Conservation (phyloP, 2,888 invertebrate genomes). For the Petrophora chlorosata region DNA sequence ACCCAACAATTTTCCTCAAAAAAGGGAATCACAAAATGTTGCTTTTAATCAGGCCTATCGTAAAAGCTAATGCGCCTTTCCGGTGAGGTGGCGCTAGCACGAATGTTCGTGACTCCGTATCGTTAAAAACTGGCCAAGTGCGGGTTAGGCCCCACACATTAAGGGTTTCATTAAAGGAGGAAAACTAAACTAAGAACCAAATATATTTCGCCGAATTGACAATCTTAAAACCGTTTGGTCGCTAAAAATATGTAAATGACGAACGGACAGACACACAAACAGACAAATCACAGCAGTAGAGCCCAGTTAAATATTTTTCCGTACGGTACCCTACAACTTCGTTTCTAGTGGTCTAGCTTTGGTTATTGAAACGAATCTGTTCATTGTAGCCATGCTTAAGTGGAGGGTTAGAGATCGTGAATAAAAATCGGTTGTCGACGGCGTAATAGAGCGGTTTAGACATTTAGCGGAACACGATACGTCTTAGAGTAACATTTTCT, state of each 20-base stretch:
- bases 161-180: too few relatives aligned
- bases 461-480: not conserved
- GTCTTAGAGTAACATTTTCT: not conserved
- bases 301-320: too few relatives aligned
- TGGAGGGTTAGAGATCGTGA: slow-evolving; percentile 9
- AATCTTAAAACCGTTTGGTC: too few relatives aligned
- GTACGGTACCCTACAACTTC: too few relatives aligned
- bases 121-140: slow-evolving; percentile 37
- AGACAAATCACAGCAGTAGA: too few relatives aligned
- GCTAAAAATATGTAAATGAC: too few relatives aligned
- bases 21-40: slow-evolving; percentile 32
- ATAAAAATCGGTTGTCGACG: slow-evolving; percentile 3
- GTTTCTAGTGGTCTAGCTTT: slow-evolving; percentile 20
- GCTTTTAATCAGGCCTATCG: slow-evolving; percentile 36
- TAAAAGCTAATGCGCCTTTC: slow-evolving; percentile 37
- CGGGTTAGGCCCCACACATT: too few relatives aligned
- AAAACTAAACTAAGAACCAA: too few relatives aligned
- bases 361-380: slow-evolving; percentile 33
- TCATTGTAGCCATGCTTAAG: slow-evolving; percentile 23
- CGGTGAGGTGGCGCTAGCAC: slow-evolving; percentile 28
- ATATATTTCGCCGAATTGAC: too few relatives aligned
- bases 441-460: not conserved
- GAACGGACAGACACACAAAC: too few relatives aligned
- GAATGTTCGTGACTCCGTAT: slow-evolving; percentile 32
- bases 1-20: slow-evolving; percentile 17